phyloP scores from a whole-genome alignment of 2,797 vertebrate genomes.

The Ficedula albicollis region DNA sequence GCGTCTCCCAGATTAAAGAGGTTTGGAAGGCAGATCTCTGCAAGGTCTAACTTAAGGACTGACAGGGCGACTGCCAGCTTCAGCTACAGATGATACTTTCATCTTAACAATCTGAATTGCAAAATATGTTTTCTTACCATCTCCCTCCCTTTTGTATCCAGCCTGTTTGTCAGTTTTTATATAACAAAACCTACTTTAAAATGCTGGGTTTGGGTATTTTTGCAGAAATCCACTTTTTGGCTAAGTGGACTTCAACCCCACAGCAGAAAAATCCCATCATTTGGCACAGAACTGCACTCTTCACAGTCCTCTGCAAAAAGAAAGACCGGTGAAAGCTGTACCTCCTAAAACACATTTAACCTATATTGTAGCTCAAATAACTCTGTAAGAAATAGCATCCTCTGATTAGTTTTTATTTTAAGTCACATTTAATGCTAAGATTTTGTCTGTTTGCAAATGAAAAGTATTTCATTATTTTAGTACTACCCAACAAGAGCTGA shows the following conservation, averaged over 20 bases:
- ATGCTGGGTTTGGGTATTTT: background rate
- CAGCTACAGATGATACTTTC: slow-evolving; percentile 6
- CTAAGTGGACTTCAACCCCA: background rate
- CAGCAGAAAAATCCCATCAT: background rate
- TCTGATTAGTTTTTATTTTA: background rate
- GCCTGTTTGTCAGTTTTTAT: slow-evolving; percentile 2
- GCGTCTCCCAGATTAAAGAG: background rate
- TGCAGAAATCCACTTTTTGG: background rate
- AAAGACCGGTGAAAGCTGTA: background rate
- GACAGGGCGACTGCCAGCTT: background rate
- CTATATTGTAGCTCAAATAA: background rate
- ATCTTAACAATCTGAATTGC: slow-evolving; percentile 41
- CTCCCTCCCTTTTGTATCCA: background rate
- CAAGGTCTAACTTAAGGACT: background rate
- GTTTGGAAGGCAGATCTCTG: background rate
- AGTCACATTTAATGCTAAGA: background rate
- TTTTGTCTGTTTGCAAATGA: background rate
- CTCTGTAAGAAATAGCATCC: background rate
- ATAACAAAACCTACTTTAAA: background rate
- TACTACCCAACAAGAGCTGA: background rate
- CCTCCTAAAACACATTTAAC: background rate
- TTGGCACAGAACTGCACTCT: background rate
- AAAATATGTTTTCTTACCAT: background rate
- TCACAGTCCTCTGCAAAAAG: background rate
- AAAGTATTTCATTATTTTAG: background rate